A percentile compares a stretch with the other conserved stretches of the same genome.
Evolutionary conservation across 2,797 vertebrate genomes (phyloP).

Genomic region (Gastrophryne carolinensis): DNA sequence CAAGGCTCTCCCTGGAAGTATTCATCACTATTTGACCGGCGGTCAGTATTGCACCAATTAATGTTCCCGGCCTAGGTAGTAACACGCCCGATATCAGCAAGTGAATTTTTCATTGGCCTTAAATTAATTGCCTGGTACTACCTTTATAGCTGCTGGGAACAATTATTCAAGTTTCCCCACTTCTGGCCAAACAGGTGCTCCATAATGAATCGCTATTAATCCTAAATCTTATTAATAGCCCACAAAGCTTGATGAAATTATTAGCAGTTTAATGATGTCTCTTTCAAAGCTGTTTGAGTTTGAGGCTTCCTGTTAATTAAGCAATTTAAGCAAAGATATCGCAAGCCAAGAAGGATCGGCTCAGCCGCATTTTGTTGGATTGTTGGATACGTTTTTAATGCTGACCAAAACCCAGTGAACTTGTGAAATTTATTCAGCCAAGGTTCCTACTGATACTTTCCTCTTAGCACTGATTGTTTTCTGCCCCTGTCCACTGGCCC

Average conservation of each 20-base stretch:
- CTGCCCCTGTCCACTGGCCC: too few species aligned
- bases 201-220: neutral
- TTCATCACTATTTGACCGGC: neutral
- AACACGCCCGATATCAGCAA: neutral
- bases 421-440: too few species aligned
- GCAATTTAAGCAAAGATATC: too few species aligned
- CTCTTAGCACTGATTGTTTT: too few species aligned
- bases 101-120: neutral
- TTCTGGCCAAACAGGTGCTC: neutral
- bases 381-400: too few species aligned
- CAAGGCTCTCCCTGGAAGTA: neutral
- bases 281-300: neutral
- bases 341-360: neutral
- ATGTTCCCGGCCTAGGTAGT: neutral
- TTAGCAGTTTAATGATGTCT: neutral
- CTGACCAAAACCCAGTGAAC: too few species aligned
- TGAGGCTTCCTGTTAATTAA: neutral
- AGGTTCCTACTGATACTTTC: too few species aligned
- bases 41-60: neutral
- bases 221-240: neutral
- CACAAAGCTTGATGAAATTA: neutral
- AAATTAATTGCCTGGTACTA: neutral
- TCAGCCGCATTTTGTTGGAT: too few species aligned
- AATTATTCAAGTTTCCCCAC: neutral
- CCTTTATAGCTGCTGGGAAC: neutral